A percentile compares a stretch with the other conserved stretches of the same genome.
phyloP scores from a whole-genome alignment of 2,113 vertebrate genomes.

The Zosterops japonicus region DNA sequence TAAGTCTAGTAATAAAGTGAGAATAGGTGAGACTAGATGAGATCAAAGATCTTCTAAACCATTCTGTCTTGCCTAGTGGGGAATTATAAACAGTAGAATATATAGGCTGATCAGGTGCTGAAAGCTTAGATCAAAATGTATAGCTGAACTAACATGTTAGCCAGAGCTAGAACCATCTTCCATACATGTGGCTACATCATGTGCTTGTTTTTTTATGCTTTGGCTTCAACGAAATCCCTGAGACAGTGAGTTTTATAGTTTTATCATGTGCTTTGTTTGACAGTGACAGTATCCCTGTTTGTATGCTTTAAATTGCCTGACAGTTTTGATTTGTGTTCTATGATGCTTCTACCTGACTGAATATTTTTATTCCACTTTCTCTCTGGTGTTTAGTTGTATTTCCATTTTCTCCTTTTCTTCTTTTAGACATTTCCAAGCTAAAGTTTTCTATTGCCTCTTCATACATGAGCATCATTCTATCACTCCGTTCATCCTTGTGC shows the following conservation, averaged over 20 bases:
- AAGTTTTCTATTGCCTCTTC: neutral
- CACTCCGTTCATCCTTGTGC: neutral
- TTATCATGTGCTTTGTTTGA: neutral
- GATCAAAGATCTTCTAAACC: neutral
- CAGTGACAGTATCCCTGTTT: neutral
- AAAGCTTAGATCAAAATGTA: neutral
- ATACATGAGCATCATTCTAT: neutral
- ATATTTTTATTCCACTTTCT: neutral
- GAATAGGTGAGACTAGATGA: neutral
- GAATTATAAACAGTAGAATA: neutral
- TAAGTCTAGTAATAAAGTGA: neutral
- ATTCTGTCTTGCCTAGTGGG: neutral
- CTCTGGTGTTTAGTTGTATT: neutral
- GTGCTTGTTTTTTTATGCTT: neutral
- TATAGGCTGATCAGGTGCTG: neutral
- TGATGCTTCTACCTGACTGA: neutral
- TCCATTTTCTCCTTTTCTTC: neutral
- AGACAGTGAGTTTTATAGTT: neutral
- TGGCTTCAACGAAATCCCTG: neutral
- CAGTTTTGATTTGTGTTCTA: neutral
- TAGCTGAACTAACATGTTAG: neutral
- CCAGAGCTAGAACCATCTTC: neutral
- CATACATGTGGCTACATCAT: neutral
- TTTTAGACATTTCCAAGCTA: neutral
- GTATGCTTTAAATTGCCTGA: neutral